Base-by-base conservation (phyloP, 2,888 invertebrate species). In the Gerosis bhagava region DNA sequence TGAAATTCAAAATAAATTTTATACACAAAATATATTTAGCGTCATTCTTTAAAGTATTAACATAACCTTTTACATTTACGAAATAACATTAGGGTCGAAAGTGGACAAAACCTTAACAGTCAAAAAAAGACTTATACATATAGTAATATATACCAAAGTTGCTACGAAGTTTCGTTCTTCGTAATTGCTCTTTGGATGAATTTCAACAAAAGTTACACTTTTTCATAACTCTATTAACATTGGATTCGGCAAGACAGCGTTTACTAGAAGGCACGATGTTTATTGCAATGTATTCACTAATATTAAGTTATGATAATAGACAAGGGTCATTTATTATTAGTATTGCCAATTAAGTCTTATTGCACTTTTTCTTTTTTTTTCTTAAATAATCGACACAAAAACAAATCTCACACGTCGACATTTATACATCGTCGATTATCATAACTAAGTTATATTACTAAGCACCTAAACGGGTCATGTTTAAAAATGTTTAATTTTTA, bases 231-330 rank as follows among this genome's bases (percentile, higher is more conserved):
- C 25, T 39, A 46, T 34, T 29, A 28, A 49, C 48, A 52, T 53
- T 56, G 49, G 48, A 57, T 62, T 71, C 72, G 82, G 81, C 81
- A 83, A 81, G 82, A 80, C 70, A 68, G 62, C 59, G 62, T 65
- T 70, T 62, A 65, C 62, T 53, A 53, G 60, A 78, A 78, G 78
- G 79, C 80, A 81, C 81, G 56, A 50, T 19, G 17, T 31, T 63
- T 68, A 73, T 72, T 74, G 70, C 73, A 28, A 19, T 31, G 11
- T 36, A 22, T 16, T n/a, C n/a, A n/a, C n/a, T n/a, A n/a, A n/a
- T n/a, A n/a, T n/a, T n/a, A n/a, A n/a, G n/a, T n/a, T n/a, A n/a
- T n/a, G n/a, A n/a, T n/a, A n/a, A n/a, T n/a, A n/a, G n/a, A n/a
- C n/a, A n/a, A n/a, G n/a, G n/a, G n/a, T n/a, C n/a, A n/a, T n/a